A percentile compares a stretch with the other conserved stretches of the same genome.
These are phyloP conservation scores for Andinoacara biseriatus DNA, from an alignment of 2,113 vertebrate genomes.

Conservation along the genomic window DNA sequence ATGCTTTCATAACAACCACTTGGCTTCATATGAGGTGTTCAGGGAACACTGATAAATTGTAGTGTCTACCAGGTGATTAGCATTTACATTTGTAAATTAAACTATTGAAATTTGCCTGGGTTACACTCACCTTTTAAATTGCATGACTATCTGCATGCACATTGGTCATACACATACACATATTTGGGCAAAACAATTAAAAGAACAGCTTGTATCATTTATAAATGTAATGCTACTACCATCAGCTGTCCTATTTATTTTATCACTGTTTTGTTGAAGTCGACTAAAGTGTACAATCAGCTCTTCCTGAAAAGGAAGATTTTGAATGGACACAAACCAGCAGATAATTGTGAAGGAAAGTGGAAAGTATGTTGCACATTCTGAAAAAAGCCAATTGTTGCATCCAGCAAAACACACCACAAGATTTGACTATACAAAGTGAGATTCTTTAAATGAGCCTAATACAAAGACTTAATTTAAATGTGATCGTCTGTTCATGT, in stretches of 20 bases:
- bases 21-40: slow-evolving; percentile 2
- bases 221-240: background rate
- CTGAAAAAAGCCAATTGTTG: background rate
- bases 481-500: background rate
- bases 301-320: background rate
- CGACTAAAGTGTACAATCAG: background rate
- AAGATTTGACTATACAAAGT: background rate
- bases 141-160: background rate
- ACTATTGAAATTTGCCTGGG: background rate
- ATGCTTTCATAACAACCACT: slow-evolving; percentile 6
- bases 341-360: slow-evolving; percentile 18
- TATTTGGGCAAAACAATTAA: background rate
- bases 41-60: background rate
- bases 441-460: background rate
- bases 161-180: background rate
- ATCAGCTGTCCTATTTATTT: background rate
- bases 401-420: background rate
- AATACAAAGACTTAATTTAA: background rate
- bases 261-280: no score
- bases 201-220: background rate
- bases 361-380: slow-evolving; percentile 21
- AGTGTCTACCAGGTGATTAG: background rate
- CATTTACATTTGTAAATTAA: background rate
- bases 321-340: slow-evolving; percentile 8
- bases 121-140: background rate